A percentile compares a stretch with the other conserved stretches of the same genome.
These are phyloP conservation scores for Eubasilissa splendida DNA, from an alignment of 2,888 invertebrate genomes.

Conservation along the genomic window DNA sequence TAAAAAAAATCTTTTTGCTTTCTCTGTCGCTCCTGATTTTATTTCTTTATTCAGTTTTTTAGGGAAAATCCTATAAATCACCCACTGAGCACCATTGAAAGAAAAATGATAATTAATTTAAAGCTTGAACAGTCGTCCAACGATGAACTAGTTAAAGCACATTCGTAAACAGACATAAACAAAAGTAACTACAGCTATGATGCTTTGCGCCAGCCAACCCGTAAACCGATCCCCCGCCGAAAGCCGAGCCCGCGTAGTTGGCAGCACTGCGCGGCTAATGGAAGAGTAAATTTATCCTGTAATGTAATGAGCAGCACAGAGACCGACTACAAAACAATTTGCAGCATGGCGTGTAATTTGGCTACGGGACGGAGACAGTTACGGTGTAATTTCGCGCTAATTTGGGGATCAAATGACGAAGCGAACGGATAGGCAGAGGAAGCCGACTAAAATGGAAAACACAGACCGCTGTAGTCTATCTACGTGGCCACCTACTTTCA, in stretches of 20 bases:
- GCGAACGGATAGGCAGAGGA: slow-evolving; percentile 22
- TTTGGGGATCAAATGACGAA: slow-evolving; percentile 49
- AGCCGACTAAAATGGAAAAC: background rate
- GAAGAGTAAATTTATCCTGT: slow-evolving; percentile 3
- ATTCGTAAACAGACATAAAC: too few species aligned
- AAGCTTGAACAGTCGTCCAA: too few species aligned
- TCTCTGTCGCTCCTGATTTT: too few species aligned
- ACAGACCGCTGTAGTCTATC: background rate
- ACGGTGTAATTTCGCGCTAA: slow-evolving; percentile 50
- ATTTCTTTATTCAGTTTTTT: too few species aligned
- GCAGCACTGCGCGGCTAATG: background rate
- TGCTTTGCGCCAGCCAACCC: too few species aligned
- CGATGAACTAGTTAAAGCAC: too few species aligned
- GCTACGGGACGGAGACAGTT: slow-evolving; percentile 37
- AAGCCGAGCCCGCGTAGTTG: background rate
- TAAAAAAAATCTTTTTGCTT: too few species aligned
- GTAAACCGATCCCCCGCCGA: slow-evolving; percentile 1
- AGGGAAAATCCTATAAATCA: too few species aligned
- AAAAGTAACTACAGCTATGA: too few species aligned
- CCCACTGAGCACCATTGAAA: too few species aligned
- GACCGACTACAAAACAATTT: slow-evolving; percentile 43
- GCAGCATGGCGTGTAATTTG: slow-evolving; percentile 47
- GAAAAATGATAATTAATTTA: too few species aligned
- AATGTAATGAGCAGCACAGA: background rate
- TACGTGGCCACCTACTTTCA: background rate